Evolutionary conservation across 2,888 invertebrate genomes (phyloP).

Genomic region (Eubasilissa splendida): DNA sequence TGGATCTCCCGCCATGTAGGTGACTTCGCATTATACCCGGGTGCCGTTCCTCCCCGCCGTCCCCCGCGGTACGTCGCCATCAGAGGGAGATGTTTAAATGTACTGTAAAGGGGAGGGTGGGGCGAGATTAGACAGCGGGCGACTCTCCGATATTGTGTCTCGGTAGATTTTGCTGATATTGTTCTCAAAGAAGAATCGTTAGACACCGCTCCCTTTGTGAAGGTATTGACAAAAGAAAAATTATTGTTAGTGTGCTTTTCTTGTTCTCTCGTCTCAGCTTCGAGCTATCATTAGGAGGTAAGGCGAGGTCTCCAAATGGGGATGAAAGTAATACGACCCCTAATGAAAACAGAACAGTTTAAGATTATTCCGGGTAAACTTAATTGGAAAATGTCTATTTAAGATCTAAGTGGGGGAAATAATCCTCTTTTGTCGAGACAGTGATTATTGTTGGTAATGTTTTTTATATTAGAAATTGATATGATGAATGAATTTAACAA

Average conservation of each 20-base stretch:
- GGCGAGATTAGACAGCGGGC: conserved; percentile 42
- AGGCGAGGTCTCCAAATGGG: conserved; percentile 33
- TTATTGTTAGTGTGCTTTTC: conserved; percentile 50
- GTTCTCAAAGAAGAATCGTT: conserved; percentile 57
- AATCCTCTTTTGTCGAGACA: neutral
- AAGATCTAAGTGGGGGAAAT: neutral
- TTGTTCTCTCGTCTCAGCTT: conserved; percentile 44
- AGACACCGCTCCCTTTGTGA: conserved; percentile 53
- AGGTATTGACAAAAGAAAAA: conserved; percentile 57
- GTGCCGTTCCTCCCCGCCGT: conserved; percentile 34
- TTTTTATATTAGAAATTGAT: no score
- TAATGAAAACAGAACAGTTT: conserved; percentile 22
- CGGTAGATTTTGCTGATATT: conserved; percentile 55
- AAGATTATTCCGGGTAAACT: conserved; percentile 12
- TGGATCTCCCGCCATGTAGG: conserved; percentile 52
- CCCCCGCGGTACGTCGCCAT: conserved; percentile 20
- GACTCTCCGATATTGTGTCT: conserved; percentile 50
- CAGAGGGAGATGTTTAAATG: conserved; percentile 52
- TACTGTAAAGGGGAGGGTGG: conserved; percentile 45
- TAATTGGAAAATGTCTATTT: conserved; percentile 30
- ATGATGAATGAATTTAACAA: no score
- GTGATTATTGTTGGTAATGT: no score
- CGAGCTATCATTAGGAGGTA: conserved; percentile 45
- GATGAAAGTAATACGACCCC: conserved; percentile 52
- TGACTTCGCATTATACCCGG: conserved; percentile 51